phyloP scores from a whole-genome alignment of 2,113 vertebrate species.

The Dipodomys spectabilis region DNA sequence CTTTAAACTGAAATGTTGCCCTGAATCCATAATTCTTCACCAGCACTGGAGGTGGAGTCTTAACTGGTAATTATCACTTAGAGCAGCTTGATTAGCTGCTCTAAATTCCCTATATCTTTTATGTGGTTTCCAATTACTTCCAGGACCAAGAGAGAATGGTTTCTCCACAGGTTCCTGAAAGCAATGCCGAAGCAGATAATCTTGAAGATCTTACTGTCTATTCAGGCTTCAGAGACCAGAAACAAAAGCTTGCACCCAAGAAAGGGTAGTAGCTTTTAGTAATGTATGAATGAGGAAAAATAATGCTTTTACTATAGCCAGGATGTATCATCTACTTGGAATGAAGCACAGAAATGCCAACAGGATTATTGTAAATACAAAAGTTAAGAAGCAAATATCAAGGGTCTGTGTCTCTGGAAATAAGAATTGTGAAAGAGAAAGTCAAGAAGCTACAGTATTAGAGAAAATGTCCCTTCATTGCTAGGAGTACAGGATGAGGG shows the following conservation, averaged over 20 bases:
- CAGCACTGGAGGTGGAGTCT: not conserved
- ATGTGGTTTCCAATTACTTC: conserved; percentile 23
- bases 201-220: not conserved
- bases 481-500: not conserved
- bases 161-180: not conserved
- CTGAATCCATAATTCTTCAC: not conserved
- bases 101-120: not conserved
- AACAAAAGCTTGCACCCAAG: not conserved
- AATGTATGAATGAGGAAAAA: not conserved
- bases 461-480: not conserved
- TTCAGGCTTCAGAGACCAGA: not conserved
- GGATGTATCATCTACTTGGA: not conserved
- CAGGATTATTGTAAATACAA: not conserved
- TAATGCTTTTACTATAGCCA: conserved; percentile 5
- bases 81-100: not conserved
- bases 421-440: not conserved
- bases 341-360: not conserved
- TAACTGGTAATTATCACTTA: not conserved
- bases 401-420: not conserved
- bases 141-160: not conserved
- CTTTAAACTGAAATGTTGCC: not conserved
- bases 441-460: not conserved
- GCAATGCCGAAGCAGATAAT: not conserved
- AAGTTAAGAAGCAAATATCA: not conserved
- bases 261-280: not conserved